These are phyloP conservation scores for Pterophyllum scalare DNA, from an alignment of 2,113 vertebrate genomes.

Conservation along the genomic window DNA sequence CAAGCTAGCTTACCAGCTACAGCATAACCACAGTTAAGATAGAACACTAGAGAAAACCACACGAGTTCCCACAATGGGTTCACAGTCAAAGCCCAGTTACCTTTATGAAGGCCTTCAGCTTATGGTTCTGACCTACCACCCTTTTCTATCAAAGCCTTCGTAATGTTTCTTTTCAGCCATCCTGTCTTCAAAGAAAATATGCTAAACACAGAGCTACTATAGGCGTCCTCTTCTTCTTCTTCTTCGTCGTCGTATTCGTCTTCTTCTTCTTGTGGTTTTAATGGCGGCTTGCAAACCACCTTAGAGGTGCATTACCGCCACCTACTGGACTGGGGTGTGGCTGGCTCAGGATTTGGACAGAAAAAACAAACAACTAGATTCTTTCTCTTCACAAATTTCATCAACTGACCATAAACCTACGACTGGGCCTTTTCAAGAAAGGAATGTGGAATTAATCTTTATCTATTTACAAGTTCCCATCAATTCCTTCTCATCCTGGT, in stretches of 20 bases:
- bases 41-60: too few relatives aligned
- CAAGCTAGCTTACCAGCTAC: background rate
- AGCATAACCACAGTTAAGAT: background rate
- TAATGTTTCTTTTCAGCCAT: background rate
- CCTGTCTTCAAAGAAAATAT: background rate
- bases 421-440: too few relatives aligned
- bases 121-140: background rate
- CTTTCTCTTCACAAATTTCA: too few relatives aligned
- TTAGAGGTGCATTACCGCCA: background rate
- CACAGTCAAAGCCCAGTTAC: background rate
- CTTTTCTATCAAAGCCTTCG: background rate
- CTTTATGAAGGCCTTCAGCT: background rate
- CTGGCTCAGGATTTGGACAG: too few relatives aligned
- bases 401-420: too few relatives aligned
- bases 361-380: too few relatives aligned
- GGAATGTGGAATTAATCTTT: too few relatives aligned
- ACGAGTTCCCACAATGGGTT: background rate
- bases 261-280: background rate
- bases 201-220: background rate
- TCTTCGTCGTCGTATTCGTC: too few relatives aligned
- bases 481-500: too few relatives aligned
- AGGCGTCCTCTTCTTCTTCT: background rate
- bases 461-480: too few relatives aligned
- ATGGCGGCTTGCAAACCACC: background rate
- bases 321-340: background rate